Conservation (phyloP, 35 echinoderm and acorn worm species). For the Lytechinus variegatus region DNA sequence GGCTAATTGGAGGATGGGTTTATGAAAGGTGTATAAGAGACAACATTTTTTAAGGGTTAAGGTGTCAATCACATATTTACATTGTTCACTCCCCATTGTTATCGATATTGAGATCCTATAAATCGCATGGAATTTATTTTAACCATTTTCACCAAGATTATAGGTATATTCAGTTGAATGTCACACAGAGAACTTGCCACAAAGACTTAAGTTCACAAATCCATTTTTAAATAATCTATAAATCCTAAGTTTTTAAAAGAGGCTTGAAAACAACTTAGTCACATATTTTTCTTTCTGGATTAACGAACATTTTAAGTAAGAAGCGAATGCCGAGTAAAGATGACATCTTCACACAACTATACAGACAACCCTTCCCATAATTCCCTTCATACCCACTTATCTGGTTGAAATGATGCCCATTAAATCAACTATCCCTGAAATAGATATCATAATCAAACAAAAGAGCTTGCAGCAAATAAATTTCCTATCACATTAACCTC, state of each 20-base stretch:
- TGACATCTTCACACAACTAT: background rate
- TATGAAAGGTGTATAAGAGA: no score
- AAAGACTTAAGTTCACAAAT: no score
- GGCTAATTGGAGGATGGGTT: no score
- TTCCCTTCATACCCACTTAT: background rate
- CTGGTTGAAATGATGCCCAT: background rate
- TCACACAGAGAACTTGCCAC: no score
- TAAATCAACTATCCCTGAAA: slow-evolving; percentile 3
- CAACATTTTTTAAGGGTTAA: background rate
- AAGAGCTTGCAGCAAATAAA: background rate
- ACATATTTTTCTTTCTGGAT: background rate
- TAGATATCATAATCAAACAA: background rate
- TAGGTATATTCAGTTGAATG: no score
- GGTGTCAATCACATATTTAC: background rate
- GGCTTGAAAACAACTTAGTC: no score
- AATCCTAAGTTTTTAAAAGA: no score
- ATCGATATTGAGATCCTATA: no score
- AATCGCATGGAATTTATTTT: no score
- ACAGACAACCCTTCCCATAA: background rate
- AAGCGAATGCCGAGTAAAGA: background rate
- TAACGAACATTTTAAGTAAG: background rate
- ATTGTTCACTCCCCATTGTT: background rate
- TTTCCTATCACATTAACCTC: background rate
- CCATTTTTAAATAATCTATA: no score
- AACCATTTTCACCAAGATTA: no score